These are phyloP conservation scores for Andricus quercusramuli DNA, from an alignment of 2,888 invertebrate genomes.

Conservation along the genomic window DNA sequence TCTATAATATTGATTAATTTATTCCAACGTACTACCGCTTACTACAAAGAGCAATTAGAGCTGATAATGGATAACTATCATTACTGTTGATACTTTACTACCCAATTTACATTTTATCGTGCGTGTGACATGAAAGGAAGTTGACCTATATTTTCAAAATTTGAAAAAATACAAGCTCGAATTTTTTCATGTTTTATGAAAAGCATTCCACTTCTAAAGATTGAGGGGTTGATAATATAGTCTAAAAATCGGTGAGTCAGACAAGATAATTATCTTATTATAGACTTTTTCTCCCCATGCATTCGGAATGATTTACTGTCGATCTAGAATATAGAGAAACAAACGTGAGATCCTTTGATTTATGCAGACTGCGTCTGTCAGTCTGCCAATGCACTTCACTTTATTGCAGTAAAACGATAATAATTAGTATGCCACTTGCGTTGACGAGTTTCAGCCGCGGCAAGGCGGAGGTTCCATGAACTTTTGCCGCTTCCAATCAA, in stretches of 20 bases:
- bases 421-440: slow-evolving; percentile 9
- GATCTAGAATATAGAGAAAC: not conserved
- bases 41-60: not conserved
- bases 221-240: not conserved
- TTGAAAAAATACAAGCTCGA: too few species aligned
- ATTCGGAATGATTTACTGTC: not conserved
- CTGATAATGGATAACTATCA: not conserved
- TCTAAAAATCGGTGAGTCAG: not conserved
- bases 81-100: not conserved
- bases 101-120: not conserved
- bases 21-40: too few species aligned
- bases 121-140: not conserved
- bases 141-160: not conserved
- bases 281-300: not conserved
- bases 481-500: not conserved
- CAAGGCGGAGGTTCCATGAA: not conserved
- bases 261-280: not conserved
- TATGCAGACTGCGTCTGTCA: not conserved
- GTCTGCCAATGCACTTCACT: not conserved
- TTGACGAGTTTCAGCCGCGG: not conserved
- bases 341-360: slow-evolving; percentile 4
- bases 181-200: not conserved
- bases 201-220: not conserved
- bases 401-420: not conserved
- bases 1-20: not conserved